Evolutionary conservation across 30 jellyfish, hydroid and myxozoan genomes (phyloP).

Genomic region (Hydra vulgaris): DNA sequence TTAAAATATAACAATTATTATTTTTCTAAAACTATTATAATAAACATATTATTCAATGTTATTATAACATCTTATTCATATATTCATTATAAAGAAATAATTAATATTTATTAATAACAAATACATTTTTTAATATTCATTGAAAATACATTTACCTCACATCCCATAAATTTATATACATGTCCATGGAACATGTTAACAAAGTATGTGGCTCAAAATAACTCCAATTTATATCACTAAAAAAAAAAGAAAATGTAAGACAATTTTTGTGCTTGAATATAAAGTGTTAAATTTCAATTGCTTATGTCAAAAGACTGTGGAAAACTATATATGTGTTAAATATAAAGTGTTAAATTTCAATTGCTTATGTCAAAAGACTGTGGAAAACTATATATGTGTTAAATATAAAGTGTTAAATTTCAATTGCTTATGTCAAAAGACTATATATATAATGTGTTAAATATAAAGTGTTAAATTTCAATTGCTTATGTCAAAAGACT

Average conservation of each 20-base stretch:
- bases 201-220: conserved; percentile 37
- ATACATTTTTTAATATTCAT: too few species aligned
- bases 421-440: not conserved
- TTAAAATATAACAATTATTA: too few species aligned
- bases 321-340: not conserved
- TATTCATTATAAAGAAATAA: too few species aligned
- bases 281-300: not conserved
- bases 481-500: not conserved
- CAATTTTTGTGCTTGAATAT: not conserved
- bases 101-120: too few species aligned
- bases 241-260: not conserved
- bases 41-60: too few species aligned
- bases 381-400: not conserved
- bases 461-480: not conserved
- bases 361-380: not conserved
- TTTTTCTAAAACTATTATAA: too few species aligned
- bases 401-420: not conserved
- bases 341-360: not conserved
- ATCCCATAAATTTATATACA: conserved; percentile 87
- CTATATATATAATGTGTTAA: not conserved
- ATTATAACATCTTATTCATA: too few species aligned
- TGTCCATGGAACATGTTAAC: conserved; percentile 96
- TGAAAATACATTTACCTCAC: conserved; percentile 36
- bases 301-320: not conserved
- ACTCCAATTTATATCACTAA: conserved; percentile 84